These are phyloP conservation scores for Melanostoma mellinum DNA, from an alignment of 2,888 invertebrate genomes.

Conservation along the genomic window DNA sequence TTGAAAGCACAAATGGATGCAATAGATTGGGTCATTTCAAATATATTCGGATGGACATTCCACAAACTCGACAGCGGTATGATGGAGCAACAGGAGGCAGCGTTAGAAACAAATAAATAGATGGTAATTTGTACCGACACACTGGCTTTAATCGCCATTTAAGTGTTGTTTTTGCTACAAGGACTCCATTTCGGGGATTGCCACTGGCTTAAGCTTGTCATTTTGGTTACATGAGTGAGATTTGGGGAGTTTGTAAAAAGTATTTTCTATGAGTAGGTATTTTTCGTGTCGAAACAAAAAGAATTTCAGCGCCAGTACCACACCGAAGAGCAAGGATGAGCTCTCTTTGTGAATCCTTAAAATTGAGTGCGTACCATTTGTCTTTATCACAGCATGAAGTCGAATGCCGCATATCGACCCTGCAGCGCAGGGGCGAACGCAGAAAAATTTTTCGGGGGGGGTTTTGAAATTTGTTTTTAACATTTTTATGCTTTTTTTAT, in stretches of 20 bases:
- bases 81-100: constrained; percentile 68
- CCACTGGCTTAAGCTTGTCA: constrained; percentile 31
- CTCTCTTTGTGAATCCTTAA: constrained; percentile 63
- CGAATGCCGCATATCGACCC: constrained; percentile 74
- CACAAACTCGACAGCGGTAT: constrained; percentile 23
- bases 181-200: constrained; percentile 66
- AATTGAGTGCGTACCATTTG: constrained; percentile 74
- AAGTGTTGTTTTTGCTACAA: constrained; percentile 56
- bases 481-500: no score
- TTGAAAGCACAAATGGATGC: constrained; percentile 54
- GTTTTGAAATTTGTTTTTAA: no score
- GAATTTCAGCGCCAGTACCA: constrained; percentile 47
- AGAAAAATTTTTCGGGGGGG: no score
- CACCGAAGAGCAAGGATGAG: constrained; percentile 29
- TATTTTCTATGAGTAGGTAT: constrained; percentile 50
- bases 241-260: constrained; percentile 42
- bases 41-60: constrained; percentile 11
- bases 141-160: constrained; percentile 69
- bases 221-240: constrained; percentile 32
- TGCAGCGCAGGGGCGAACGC: no score
- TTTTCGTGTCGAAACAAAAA: constrained; percentile 26
- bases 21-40: constrained; percentile 9
- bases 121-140: constrained; percentile 68
- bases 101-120: constrained; percentile 34
- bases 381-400: constrained; percentile 75